These are phyloP conservation scores for Ceramica pisi DNA, from an alignment of 2,888 invertebrate species.

Conservation along the genomic window DNA sequence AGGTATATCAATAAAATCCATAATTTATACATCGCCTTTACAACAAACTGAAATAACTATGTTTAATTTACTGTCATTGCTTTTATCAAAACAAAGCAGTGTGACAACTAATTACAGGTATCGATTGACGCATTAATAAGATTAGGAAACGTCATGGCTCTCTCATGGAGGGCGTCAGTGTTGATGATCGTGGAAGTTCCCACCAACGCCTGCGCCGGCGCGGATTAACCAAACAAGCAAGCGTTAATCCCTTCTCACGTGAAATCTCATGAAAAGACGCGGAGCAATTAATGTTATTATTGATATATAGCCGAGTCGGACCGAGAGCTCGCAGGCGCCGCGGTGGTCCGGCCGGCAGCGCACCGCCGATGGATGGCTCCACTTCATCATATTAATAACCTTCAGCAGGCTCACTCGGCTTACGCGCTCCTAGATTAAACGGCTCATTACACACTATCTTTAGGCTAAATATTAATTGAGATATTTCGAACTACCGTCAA, in stretches of 20 bases:
- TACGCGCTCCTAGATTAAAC: slow-evolving; percentile 87
- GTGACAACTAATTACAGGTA: slow-evolving; percentile 41
- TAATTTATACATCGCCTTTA: slow-evolving; percentile 22
- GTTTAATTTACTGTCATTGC: slow-evolving; percentile 28
- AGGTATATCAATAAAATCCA: slow-evolving; percentile 23
- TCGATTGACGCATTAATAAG: slow-evolving; percentile 51
- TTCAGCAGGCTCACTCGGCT: slow-evolving; percentile 86
- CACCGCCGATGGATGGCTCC: slow-evolving; percentile 79
- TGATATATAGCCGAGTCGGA: slow-evolving; percentile 72
- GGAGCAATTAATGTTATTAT: slow-evolving; percentile 82
- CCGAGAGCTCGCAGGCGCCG: slow-evolving; percentile 65
- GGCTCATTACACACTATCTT: slow-evolving; percentile 88
- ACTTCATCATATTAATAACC: slow-evolving; percentile 88
- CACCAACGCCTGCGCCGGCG: slow-evolving; percentile 73
- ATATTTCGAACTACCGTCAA: slow-evolving; percentile 85
- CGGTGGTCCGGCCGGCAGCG: slow-evolving; percentile 81
- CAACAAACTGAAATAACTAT: slow-evolving; percentile 16
- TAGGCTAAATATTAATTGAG: slow-evolving; percentile 90
- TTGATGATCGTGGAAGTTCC: slow-evolving; percentile 77
- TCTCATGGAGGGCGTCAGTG: slow-evolving; percentile 70
- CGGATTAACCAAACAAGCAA: slow-evolving; percentile 86
- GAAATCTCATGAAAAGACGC: slow-evolving; percentile 83
- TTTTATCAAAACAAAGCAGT: slow-evolving; percentile 26
- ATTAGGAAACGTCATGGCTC: slow-evolving; percentile 57
- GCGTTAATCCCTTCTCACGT: slow-evolving; percentile 86